Evolutionary conservation across 2,888 invertebrate genomes (phyloP).

Genomic region (Dendrolimus pini): DNA sequence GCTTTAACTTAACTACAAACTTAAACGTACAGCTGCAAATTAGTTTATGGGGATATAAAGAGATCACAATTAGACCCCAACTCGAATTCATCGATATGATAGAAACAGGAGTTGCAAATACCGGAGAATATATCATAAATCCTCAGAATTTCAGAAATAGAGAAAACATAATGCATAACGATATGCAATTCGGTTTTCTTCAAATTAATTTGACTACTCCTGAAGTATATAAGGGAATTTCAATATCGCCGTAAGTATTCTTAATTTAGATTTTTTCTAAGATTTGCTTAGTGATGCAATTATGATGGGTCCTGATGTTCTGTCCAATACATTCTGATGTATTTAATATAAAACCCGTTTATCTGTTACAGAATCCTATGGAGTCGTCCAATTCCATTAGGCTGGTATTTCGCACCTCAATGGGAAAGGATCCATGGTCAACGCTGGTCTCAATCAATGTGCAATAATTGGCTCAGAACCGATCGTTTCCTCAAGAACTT

Average conservation of each 20-base stretch:
- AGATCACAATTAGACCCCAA: slow-evolving; percentile 87
- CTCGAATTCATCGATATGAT: slow-evolving; percentile 87
- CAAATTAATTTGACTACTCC: slow-evolving; percentile 92
- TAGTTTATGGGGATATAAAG: slow-evolving; percentile 93
- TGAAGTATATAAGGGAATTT: slow-evolving; percentile 77
- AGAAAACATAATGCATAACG: slow-evolving; percentile 81
- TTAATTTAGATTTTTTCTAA: not conserved
- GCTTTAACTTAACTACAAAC: slow-evolving; percentile 89
- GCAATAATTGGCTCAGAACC: slow-evolving; percentile 93
- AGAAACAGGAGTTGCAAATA: slow-evolving; percentile 80
- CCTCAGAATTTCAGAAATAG: slow-evolving; percentile 84
- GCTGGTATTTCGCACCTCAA: slow-evolving; percentile 94
- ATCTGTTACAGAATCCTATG: slow-evolving; percentile 80
- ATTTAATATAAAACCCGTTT: too few species aligned
- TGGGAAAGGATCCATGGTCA: slow-evolving; percentile 89
- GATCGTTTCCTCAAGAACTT: slow-evolving; percentile 91
- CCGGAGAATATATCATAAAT: slow-evolving; percentile 83
- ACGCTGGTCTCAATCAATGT: slow-evolving; percentile 89
- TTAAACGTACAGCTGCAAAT: slow-evolving; percentile 86
- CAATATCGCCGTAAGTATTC: slow-evolving; percentile 84
- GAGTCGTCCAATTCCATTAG: slow-evolving; percentile 94
- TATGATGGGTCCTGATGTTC: too few species aligned
- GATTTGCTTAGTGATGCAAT: too few species aligned
- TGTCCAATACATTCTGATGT: too few species aligned
- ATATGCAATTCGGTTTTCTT: slow-evolving; percentile 90